phyloP scores from a whole-genome alignment of 2,888 invertebrate species.

The Hecatera dysodea region DNA sequence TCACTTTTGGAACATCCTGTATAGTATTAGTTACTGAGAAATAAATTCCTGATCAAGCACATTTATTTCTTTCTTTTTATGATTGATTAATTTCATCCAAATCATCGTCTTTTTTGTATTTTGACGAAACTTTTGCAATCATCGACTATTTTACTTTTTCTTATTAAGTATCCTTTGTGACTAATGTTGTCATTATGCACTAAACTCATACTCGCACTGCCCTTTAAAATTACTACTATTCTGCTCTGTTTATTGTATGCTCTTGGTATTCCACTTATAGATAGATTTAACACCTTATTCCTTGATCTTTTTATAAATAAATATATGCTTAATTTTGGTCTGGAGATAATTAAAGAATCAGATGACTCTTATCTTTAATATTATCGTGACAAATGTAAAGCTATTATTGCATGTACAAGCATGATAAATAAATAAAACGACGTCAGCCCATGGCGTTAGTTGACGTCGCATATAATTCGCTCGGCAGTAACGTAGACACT shows the following conservation, averaged over 20 bases:
- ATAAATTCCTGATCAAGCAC: background rate
- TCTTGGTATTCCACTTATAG: slow-evolving; percentile 35
- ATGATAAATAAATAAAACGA: background rate
- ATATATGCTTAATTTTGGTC: slow-evolving; percentile 12
- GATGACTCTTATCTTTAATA: background rate
- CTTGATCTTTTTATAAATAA: slow-evolving; percentile 1
- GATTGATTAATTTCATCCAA: no score
- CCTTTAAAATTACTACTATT: slow-evolving; percentile 23
- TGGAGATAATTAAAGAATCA: background rate
- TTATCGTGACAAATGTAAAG: background rate
- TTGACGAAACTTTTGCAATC: background rate
- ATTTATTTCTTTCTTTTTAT: background rate
- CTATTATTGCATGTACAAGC: slow-evolving; percentile 17
- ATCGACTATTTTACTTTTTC: background rate
- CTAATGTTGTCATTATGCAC: slow-evolving; percentile 38
- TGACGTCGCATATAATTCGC: background rate
- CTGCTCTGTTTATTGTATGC: slow-evolving; percentile 57
- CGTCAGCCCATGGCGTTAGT: background rate
- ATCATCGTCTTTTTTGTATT: background rate
- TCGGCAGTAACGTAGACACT: background rate
- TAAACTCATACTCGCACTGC: slow-evolving; percentile 29
- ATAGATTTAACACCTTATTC: slow-evolving; percentile 5
- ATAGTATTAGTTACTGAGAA: no score
- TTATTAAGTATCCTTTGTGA: background rate
- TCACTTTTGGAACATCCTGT: no score